Conservation (phyloP, 1,140 invertebrate species). For the Macrobrachium rosenbergii region DNA sequence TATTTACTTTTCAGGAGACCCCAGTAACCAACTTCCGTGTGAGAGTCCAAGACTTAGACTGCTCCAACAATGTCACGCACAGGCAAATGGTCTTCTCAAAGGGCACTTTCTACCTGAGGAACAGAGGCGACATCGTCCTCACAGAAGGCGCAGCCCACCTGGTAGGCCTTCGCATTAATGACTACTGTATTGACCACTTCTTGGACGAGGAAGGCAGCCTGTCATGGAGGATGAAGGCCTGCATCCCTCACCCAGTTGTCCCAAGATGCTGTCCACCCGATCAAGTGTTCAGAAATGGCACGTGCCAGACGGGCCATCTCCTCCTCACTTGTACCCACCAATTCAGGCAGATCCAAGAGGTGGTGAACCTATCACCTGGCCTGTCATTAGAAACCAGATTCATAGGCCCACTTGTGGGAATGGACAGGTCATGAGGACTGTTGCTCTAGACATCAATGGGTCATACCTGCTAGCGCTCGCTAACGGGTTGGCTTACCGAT, state of each 20-base stretch:
- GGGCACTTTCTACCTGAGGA: constrained; percentile 22
- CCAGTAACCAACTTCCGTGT: constrained; percentile 7
- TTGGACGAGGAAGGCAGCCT: background rate
- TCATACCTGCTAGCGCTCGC: background rate
- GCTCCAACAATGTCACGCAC: background rate
- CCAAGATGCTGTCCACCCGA: constrained; percentile 38
- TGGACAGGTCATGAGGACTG: background rate
- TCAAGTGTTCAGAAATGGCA: constrained; percentile 4
- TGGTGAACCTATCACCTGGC: background rate
- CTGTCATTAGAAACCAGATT: constrained; percentile 37
- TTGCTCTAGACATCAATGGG: background rate
- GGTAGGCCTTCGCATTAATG: constrained; percentile 21
- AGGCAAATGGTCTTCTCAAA: constrained; percentile 19
- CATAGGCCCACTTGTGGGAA: background rate
- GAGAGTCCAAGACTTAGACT: constrained; percentile 13
- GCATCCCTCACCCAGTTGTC: constrained; percentile 22
- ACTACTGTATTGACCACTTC: constrained; percentile 22
- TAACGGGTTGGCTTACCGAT: constrained; percentile 11
- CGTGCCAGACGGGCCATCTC: constrained; percentile 17
- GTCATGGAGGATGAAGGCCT: constrained; percentile 29
- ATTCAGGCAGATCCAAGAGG: background rate
- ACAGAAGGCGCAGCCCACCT: background rate
- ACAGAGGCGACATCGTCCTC: constrained; percentile 28
- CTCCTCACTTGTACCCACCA: constrained; percentile 4
- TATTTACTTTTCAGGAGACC: background rate